Percentiles rank a stretch among this genome's conserved stretches.
Evolutionary conservation across 1,140 invertebrate genomes (phyloP).

Genomic region (Armadillidium nasatum): DNA sequence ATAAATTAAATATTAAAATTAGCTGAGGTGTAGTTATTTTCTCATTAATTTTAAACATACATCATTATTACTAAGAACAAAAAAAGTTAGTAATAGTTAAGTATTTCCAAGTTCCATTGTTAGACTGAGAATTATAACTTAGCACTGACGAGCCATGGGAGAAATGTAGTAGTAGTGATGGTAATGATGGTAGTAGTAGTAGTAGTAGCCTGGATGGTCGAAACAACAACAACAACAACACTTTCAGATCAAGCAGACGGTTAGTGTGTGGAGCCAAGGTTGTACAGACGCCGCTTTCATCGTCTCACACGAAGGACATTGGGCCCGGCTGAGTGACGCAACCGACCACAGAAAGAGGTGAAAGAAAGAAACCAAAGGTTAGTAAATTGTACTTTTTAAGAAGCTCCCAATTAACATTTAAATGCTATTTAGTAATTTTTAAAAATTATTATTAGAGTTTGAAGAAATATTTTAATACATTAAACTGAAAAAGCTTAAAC

Average conservation of each 20-base stretch:
- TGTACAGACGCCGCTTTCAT: background rate
- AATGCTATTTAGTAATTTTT: background rate
- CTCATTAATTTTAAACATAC: too few species aligned
- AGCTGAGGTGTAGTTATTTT: too few species aligned
- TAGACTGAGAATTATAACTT: background rate
- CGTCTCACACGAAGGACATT: background rate
- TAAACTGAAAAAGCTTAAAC: background rate
- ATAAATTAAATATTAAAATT: too few species aligned
- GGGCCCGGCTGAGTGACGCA: conserved; percentile 8
- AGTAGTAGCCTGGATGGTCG: background rate
- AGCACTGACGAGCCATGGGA: background rate
- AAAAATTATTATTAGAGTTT: background rate
- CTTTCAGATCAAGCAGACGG: background rate
- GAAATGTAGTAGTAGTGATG: background rate
- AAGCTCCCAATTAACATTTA: background rate
- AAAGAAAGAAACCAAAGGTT: conserved; percentile 6
- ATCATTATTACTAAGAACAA: too few species aligned
- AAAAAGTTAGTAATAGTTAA: background rate
- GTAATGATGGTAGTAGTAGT: too few species aligned
- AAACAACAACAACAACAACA: background rate
- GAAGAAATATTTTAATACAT: background rate
- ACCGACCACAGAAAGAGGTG: background rate
- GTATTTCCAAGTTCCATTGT: conserved; percentile 5
- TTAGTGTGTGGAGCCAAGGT: conserved; percentile 8
- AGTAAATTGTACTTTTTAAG: background rate